phyloP scores from a whole-genome alignment of 2,888 invertebrate genomes.

The Eupeodes luniger region DNA sequence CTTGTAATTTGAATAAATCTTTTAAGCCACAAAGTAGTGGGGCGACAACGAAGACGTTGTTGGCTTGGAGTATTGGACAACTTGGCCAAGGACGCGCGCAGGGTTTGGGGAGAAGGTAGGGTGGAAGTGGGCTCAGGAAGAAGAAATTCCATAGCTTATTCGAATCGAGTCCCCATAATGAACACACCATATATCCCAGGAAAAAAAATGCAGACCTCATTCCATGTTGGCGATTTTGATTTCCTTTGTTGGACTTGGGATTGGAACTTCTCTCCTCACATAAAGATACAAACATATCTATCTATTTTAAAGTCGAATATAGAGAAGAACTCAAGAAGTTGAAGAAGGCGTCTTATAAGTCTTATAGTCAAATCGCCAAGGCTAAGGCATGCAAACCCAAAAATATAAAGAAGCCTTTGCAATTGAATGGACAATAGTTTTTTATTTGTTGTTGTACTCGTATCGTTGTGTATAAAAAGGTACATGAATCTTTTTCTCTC shows the following conservation, averaged over 20 bases:
- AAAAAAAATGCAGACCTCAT: slow-evolving; percentile 50
- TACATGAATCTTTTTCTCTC: slow-evolving; percentile 43
- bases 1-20: slow-evolving; percentile 77
- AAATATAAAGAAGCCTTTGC: slow-evolving; percentile 40
- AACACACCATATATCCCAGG: slow-evolving; percentile 49
- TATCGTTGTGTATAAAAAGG: slow-evolving; percentile 9
- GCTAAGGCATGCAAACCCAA: slow-evolving; percentile 56
- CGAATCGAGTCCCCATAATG: slow-evolving; percentile 68
- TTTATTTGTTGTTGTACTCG: slow-evolving; percentile 7
- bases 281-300: slow-evolving; percentile 25
- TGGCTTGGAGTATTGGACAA: slow-evolving; percentile 16
- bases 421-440: slow-evolving; percentile 70
- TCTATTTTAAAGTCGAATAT: slow-evolving; percentile 43
- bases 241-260: slow-evolving; percentile 67
- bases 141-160: slow-evolving; percentile 62
- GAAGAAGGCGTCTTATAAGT: slow-evolving; percentile 62
- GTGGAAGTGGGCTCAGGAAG: slow-evolving; percentile 42
- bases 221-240: slow-evolving; percentile 75
- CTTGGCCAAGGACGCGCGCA: slow-evolving; percentile 68
- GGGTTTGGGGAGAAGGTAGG: slow-evolving; percentile 24
- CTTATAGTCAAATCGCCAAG: slow-evolving; percentile 45
- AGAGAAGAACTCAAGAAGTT: slow-evolving; percentile 47
- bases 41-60: slow-evolving; percentile 34
- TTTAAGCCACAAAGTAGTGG: slow-evolving; percentile 68
- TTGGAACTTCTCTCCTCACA: neutral